Conservation (phyloP, 2,888 invertebrate species). For the Plutella xylostella region DNA sequence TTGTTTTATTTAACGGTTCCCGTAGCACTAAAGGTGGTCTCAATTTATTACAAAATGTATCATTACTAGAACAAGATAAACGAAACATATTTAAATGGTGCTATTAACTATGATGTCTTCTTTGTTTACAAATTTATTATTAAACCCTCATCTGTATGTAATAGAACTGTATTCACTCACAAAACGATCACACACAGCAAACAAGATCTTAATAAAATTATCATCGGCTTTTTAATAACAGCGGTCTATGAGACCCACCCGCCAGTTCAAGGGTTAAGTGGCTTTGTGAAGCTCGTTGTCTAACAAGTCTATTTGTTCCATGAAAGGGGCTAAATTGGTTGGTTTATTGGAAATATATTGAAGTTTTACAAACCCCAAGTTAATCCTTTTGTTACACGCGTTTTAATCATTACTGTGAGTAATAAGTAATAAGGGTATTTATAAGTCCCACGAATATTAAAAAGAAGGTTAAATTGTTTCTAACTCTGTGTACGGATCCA, state of each 20-base stretch:
- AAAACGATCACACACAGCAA: too few relatives aligned
- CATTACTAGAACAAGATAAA: too few relatives aligned
- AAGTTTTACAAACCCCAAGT: conserved; percentile 22
- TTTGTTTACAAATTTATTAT: too few relatives aligned
- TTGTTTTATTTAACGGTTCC: conserved; percentile 11
- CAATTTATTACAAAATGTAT: too few relatives aligned
- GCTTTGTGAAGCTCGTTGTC: conserved; percentile 51
- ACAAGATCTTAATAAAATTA: conserved; percentile 25
- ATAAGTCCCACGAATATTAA: conserved; percentile 41
- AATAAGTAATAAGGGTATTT: conserved; percentile 13
- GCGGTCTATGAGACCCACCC: conserved; percentile 21
- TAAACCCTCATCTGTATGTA: too few relatives aligned
- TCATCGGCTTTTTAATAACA: too few relatives aligned
- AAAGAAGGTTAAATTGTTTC: conserved; percentile 4
- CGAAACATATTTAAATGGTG: too few relatives aligned
- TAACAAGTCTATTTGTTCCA: neutral
- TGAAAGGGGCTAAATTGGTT: conserved; percentile 19
- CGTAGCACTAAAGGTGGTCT: neutral
- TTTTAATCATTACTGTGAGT: conserved; percentile 30
- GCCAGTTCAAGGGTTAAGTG: conserved; percentile 55
- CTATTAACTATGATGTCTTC: too few relatives aligned
- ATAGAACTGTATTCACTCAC: too few relatives aligned
- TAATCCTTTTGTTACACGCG: conserved; percentile 28
- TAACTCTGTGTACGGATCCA: neutral
- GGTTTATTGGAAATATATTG: conserved; percentile 25